Percentiles rank a stretch among this genome's conserved stretches.
Evolutionary conservation across 2,113 vertebrate genomes (phyloP).

Genomic region (Sylvicapra grimmia): DNA sequence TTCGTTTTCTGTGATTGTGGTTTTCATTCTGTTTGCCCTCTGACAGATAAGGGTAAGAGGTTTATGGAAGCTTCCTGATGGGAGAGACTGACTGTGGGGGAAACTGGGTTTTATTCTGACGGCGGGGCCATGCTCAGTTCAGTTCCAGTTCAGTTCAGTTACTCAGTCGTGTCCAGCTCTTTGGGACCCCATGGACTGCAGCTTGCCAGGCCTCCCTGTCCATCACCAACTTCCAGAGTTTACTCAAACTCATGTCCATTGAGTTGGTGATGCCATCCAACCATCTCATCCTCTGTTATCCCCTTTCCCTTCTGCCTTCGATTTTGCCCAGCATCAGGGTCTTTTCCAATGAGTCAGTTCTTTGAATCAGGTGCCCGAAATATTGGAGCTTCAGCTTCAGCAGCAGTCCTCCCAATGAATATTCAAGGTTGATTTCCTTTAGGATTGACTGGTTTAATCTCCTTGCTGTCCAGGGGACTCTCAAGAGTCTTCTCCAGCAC

Average conservation of each 20-base stretch:
- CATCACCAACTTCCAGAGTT: not conserved
- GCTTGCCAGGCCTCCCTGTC: not conserved
- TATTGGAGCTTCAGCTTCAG: not conserved
- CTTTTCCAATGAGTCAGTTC: not conserved
- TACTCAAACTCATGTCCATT: not conserved
- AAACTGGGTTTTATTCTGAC: not conserved
- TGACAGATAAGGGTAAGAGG: not conserved
- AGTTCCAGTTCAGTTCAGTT: not conserved
- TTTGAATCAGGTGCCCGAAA: not conserved
- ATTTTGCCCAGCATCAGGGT: not conserved
- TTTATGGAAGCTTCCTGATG: not conserved
- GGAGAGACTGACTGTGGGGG: not conserved
- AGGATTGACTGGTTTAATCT: not conserved
- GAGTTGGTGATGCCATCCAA: not conserved
- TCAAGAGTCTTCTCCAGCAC: not conserved
- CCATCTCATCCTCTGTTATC: not conserved
- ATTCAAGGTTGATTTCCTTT: not conserved
- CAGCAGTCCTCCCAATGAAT: not conserved
- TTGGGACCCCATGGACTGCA: not conserved
- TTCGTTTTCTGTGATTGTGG: not conserved
- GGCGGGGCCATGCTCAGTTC: not conserved
- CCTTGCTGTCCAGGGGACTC: not conserved
- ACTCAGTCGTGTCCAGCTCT: not conserved
- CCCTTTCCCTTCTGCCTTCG: not conserved
- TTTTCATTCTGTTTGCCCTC: not conserved